Conservation (phyloP, 2,797 vertebrate species). For the Eupleurogrammus muticus region DNA sequence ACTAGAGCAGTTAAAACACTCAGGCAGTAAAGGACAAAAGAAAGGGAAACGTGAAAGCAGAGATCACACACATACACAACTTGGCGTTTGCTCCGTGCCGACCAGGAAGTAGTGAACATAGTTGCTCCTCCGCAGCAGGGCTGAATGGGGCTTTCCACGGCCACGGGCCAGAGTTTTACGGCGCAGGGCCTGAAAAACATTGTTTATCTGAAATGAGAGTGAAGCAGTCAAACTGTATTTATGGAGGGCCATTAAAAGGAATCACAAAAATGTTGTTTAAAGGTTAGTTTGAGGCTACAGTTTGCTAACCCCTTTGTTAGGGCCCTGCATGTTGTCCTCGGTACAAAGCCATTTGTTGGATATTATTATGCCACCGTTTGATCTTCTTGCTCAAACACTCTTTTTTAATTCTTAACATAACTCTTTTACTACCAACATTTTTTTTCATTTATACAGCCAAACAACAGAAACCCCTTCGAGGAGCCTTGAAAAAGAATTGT, state of each 20-base stretch:
- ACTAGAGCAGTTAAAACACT: slow-evolving; percentile 80
- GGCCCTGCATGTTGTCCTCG: not conserved
- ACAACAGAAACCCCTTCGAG: not conserved
- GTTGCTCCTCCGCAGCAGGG: slow-evolving; percentile 49
- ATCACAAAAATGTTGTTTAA: slow-evolving; percentile 44
- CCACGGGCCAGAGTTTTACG: slow-evolving; percentile 44
- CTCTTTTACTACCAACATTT: not conserved
- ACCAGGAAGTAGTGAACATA: slow-evolving; percentile 73
- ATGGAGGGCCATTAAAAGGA: slow-evolving; percentile 24
- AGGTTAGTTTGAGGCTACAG: slow-evolving; percentile 17
- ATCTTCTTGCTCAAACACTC: not conserved
- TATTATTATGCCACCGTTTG: not conserved
- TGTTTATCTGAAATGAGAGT: slow-evolving; percentile 51
- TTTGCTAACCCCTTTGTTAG: not conserved
- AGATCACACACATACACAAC: slow-evolving; percentile 75
- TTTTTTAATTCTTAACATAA: not conserved
- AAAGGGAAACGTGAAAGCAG: slow-evolving; percentile 76
- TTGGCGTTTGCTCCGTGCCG: slow-evolving; percentile 66
- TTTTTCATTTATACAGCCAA: not conserved
- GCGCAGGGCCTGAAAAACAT: slow-evolving; percentile 36
- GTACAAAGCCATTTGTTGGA: not conserved
- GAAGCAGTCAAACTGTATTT: slow-evolving; percentile 38
- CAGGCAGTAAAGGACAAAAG: slow-evolving; percentile 73
- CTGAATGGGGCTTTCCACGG: slow-evolving; percentile 59
- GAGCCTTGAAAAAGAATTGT: not conserved